Conservation (phyloP, 2,113 vertebrate genomes). For the Lasiurus cinereus region DNA sequence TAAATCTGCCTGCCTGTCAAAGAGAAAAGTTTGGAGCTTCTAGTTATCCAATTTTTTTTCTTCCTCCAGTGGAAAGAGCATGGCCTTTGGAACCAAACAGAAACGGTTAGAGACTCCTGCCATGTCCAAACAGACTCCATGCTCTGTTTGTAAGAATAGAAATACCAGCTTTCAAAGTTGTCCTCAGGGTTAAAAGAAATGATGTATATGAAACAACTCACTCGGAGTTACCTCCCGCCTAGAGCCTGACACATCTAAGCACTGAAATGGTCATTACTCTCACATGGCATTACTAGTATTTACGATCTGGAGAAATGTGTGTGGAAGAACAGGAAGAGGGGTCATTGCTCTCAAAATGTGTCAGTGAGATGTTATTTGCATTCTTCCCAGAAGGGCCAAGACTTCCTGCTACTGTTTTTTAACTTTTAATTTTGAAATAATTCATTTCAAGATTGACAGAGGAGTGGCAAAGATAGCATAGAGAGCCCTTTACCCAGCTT, state of each 20-base stretch:
- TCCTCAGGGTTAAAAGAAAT: background rate
- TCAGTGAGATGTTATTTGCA: background rate
- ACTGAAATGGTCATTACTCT: background rate
- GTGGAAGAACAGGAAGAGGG: background rate
- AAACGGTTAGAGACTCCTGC: background rate
- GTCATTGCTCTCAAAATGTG: background rate
- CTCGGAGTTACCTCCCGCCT: background rate
- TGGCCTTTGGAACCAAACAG: background rate
- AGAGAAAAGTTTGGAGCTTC: background rate
- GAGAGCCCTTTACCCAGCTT: background rate
- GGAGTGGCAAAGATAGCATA: background rate
- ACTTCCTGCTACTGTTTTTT: background rate
- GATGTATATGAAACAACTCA: background rate
- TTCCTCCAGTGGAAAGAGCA: background rate
- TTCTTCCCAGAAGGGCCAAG: background rate
- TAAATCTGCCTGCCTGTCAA: background rate
- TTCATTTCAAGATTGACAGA: background rate
- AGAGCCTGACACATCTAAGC: background rate
- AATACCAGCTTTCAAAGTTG: background rate
- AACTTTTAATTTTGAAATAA: constrained; percentile 16
- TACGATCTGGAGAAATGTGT: background rate
- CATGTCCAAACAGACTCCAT: background rate
- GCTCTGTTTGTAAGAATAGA: background rate
- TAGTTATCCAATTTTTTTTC: background rate
- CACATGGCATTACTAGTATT: background rate